Base-by-base conservation (phyloP, 2,113 vertebrate genomes). In the Climacteris rufus region DNA sequence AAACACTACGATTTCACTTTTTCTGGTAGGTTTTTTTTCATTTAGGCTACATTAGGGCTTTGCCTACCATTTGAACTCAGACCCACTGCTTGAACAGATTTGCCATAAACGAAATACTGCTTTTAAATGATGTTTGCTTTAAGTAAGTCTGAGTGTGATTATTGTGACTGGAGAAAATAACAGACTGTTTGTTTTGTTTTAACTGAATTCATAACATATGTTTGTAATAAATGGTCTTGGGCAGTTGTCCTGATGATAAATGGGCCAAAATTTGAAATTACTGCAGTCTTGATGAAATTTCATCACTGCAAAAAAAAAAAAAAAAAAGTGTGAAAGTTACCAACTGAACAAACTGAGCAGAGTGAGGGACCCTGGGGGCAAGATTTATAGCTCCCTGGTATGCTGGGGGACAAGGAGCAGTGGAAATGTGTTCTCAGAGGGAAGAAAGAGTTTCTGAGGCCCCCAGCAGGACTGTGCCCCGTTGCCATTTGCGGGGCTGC, bases 101-200 rank as follows among this genome's bases (percentile, higher is more conserved):
- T 91, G 50, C 84, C 91, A 70, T 82, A 92, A 89, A 92, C 37
- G 89, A 84, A 88, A 20, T 64, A 52, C 37, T 60, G 68, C 49
- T 95, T 96, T 93, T 76, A 92, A 92, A 87, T 89, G 2, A 53
- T 94, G 71, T 90, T 97, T 97, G 53, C 78, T 95, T 94, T 76
- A 93, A 93, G 90, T 90, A 90, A 87, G 87, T 85, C 80, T 88
- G 72, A 86, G 75, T 84, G 79, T 93, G 90, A 89, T 96, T 96
- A 94, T 94, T 94, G 87, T 84, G 90, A 85, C 84, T 94, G 94
- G 69, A 71, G 64, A 93, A 96, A 94, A 96, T 94, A 96, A 90
- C 44, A 94, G 89, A 79, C 75, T 95, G 82, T 94, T 97, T 94
- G 86, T 97, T 96, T 97, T 93, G 78, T 97, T 96, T 96, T 93